phyloP scores from a whole-genome alignment of 2,888 invertebrate genomes.

The Melanostoma mellinum region DNA sequence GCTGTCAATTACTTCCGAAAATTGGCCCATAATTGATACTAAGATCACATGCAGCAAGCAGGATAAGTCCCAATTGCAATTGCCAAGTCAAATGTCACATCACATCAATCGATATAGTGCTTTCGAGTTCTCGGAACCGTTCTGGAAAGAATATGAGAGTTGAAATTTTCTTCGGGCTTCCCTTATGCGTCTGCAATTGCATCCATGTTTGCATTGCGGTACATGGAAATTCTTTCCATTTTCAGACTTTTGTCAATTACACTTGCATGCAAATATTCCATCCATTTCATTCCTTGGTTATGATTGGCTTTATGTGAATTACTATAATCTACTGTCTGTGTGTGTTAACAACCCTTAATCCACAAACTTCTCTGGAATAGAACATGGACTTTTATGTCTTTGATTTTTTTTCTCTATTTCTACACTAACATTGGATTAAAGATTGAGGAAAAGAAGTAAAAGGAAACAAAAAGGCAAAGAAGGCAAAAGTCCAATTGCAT shows the following conservation, averaged over 20 bases:
- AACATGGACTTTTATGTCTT: constrained; percentile 52
- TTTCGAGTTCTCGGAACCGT: not conserved
- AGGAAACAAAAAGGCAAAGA: constrained; percentile 10
- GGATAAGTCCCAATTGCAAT: constrained; percentile 7
- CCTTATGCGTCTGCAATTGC: constrained; percentile 12
- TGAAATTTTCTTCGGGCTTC: constrained; percentile 11
- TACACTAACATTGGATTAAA: constrained; percentile 26
- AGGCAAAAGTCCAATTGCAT: constrained; percentile 30
- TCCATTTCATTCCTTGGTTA: not conserved
- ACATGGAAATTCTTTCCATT: constrained; percentile 31
- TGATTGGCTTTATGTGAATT: constrained; percentile 58
- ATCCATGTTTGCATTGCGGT: constrained; percentile 44
- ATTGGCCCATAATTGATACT: constrained; percentile 60
- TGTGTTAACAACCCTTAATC: constrained; percentile 67
- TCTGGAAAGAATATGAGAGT: constrained; percentile 4
- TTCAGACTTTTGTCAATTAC: constrained; percentile 59
- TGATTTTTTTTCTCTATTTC: constrained; percentile 44
- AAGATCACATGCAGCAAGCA: constrained; percentile 38
- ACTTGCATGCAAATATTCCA: constrained; percentile 15
- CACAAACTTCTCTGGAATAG: constrained; percentile 32
- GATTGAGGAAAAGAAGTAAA: constrained; percentile 8
- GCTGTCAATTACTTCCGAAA: constrained; percentile 59
- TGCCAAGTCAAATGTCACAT: constrained; percentile 51
- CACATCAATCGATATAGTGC: constrained; percentile 50
- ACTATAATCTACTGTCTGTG: constrained; percentile 66